Evolutionary conservation across 2,113 vertebrate genomes (phyloP), one percentile per base, ranked within the genome.

Genomic region (Alectura lathami): DNA sequence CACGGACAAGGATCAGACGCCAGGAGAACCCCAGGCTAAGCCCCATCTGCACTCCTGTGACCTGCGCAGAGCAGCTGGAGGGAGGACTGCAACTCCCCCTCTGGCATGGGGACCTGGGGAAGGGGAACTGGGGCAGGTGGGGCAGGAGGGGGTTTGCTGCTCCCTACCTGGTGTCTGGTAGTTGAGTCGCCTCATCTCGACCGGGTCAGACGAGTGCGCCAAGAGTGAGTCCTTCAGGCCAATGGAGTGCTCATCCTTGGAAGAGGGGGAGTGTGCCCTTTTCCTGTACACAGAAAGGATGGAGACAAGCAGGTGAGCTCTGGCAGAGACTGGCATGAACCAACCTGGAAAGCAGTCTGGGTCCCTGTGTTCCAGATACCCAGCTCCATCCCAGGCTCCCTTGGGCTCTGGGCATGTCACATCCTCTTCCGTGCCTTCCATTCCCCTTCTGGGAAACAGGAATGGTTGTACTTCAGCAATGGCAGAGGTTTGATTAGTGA

Each of bases 121-220:
- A 79, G 48, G 60, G 50, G 68, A 95, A 79, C 20, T 0, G 1
- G 40, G 48, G 59, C 40, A 83, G 51, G 63, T 59, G 68, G 59
- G 57, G 38, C 3, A 6, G 30, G 86, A 60, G 40, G 53, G 20
- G 26, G 34, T 69, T 34, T 73, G 62, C 47, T 81, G 30, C 40
- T 73, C 36, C 92, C 88, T 98, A 98, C 99, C 99, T 98, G 99
- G 99, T 50, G 99, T 99, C 96, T 99, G 99, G 95, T 98, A 99
- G 97, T 99, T 99, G 87, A 99, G 98, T 66, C 99, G 98, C 77
- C 99, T 98, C 99, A 99, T 98, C 97, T 99, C 99, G 85, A 99
- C 99, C 0, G 99, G 99, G 91, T 99, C 99, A 6, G 98, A 98
- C 8, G 98, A 98, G 89, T 99, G 98, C 34, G 98, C 98, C 97